Conservation (phyloP, 2,888 invertebrate genomes). For the Pocota personata region DNA sequence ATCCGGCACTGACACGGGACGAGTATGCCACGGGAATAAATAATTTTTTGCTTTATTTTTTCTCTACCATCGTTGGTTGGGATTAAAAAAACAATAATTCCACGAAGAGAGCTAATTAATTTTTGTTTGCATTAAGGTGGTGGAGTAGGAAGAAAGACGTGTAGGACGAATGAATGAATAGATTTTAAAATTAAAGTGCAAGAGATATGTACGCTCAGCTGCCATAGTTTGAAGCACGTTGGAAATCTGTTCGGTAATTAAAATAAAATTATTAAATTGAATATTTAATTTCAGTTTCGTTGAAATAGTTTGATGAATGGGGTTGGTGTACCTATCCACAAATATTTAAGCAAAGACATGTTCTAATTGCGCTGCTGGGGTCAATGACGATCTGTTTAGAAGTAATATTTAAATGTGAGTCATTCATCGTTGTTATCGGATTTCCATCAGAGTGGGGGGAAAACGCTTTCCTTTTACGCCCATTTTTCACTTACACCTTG, state of each 20-base stretch:
- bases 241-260: constrained; percentile 35
- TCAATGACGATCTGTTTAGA: constrained; percentile 13
- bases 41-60: constrained; percentile 1
- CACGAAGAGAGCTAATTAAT: constrained; percentile 38
- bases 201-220: constrained; percentile 4
- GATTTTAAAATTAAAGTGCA: constrained; percentile 23
- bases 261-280: constrained; percentile 47
- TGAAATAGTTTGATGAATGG: neutral
- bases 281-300: constrained; percentile 22
- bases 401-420: neutral
- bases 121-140: constrained; percentile 18
- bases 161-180: constrained; percentile 7
- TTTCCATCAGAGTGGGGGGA: too few relatives aligned
- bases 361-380: neutral
- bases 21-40: constrained; percentile 5
- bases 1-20: neutral
- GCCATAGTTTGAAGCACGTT: neutral
- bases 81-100: constrained; percentile 49
- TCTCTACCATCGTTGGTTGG: neutral
- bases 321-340: neutral
- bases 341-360: too few relatives aligned
- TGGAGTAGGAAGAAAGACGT: neutral
- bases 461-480: too few relatives aligned
- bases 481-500: too few relatives aligned
- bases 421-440: too few relatives aligned